Conservation (phyloP, 1,140 invertebrate species). For the Stegodyphus dumicola region DNA sequence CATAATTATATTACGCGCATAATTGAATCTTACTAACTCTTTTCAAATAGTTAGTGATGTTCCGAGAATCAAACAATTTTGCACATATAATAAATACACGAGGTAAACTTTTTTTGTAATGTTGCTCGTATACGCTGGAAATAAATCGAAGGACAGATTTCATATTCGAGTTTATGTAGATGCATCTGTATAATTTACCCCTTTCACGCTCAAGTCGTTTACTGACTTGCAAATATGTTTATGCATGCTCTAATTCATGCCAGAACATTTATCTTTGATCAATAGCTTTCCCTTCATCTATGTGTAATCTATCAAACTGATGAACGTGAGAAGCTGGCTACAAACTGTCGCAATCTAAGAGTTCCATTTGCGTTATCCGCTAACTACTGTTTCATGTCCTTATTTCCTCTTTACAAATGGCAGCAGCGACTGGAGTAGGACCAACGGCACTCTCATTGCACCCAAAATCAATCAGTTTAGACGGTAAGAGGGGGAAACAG, state of each 20-base stretch:
- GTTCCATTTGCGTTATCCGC: slow-evolving; percentile 6
- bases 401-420: slow-evolving; percentile 46
- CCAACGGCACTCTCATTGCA: neutral
- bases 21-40: too few species aligned
- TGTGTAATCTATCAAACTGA: slow-evolving; percentile 14
- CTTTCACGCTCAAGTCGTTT: too few species aligned
- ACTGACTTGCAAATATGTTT: too few species aligned
- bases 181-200: too few species aligned
- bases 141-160: too few species aligned
- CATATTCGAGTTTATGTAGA: too few species aligned
- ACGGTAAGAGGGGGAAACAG: slow-evolving; percentile 8
- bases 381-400: slow-evolving; percentile 53
- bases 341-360: neutral
- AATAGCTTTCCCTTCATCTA: slow-evolving; percentile 5
- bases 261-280: neutral
- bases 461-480: slow-evolving; percentile 35
- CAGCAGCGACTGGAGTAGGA: neutral
- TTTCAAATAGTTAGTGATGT: too few species aligned
- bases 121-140: too few species aligned
- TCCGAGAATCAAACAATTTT: too few species aligned
- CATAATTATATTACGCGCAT: too few species aligned
- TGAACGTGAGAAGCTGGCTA: neutral
- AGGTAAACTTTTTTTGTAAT: too few species aligned
- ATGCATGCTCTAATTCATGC: neutral
- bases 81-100: too few species aligned